phyloP scores from a whole-genome alignment of 2,888 invertebrate genomes.

The Cheilosia grossa region DNA sequence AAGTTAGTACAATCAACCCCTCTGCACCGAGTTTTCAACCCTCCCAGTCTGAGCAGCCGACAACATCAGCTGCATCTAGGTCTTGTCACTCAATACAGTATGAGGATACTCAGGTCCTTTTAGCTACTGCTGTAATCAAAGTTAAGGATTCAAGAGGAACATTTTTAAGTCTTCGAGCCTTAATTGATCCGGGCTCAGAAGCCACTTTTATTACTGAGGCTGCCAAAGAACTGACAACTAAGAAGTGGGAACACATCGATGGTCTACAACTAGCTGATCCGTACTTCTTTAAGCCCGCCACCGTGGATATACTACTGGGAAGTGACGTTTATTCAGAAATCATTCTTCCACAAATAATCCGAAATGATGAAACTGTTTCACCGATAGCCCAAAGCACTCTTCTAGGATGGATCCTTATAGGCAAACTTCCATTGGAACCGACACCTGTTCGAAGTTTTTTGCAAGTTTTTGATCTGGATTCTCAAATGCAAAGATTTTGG shows the following conservation, averaged over 20 bases:
- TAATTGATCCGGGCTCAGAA: too few species aligned
- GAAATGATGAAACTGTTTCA: not conserved
- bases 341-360: not conserved
- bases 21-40: constrained; percentile 3
- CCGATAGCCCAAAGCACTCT: not conserved
- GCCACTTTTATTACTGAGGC: constrained; percentile 18
- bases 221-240: constrained; percentile 3
- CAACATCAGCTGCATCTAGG: constrained; percentile 1
- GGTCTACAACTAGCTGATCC: not conserved
- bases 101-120: constrained; percentile 8
- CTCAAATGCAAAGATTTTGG: constrained; percentile 24
- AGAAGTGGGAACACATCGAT: constrained; percentile 15
- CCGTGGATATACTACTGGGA: constrained; percentile 15
- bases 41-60: constrained; percentile 11
- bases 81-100: constrained; percentile 9
- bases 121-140: constrained; percentile 22
- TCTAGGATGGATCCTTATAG: constrained; percentile 19
- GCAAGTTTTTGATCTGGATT: not conserved
- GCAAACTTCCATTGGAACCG: not conserved
- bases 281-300: constrained; percentile 2
- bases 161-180: constrained; percentile 3
- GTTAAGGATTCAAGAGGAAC: constrained; percentile 1
- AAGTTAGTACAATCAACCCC: constrained; percentile 11
- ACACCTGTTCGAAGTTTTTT: constrained; percentile 2
- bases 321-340: constrained; percentile 16